Conservation (phyloP, 2,113 vertebrate species). For the Crypturellus undulatus region DNA sequence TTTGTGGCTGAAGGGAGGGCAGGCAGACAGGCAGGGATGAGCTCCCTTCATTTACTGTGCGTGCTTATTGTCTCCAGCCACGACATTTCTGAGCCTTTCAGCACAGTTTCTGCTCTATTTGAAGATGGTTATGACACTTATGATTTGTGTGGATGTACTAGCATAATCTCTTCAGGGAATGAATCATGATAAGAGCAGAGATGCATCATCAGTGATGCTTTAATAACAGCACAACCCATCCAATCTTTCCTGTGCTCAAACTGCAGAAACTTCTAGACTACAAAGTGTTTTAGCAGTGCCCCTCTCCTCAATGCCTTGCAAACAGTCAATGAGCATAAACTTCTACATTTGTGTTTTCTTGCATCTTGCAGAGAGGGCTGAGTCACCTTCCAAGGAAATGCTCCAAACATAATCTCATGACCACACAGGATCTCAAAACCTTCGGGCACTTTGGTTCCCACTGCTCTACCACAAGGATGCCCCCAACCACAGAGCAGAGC, state of each 20-base stretch:
- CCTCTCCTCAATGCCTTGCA: background rate
- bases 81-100: background rate
- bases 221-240: background rate
- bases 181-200: background rate
- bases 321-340: background rate
- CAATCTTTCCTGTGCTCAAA: background rate
- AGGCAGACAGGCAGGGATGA: background rate
- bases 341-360: background rate
- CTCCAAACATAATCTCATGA: background rate
- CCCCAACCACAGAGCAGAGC: background rate
- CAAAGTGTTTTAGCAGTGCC: background rate
- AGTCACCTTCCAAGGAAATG: background rate
- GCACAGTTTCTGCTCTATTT: background rate
- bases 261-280: background rate
- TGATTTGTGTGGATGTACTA: accelerated
- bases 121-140: background rate
- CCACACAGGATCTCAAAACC: background rate
- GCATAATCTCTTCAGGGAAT: background rate
- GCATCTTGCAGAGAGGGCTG: background rate
- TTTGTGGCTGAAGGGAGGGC: background rate
- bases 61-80: background rate
- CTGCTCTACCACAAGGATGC: background rate
- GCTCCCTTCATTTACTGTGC: background rate
- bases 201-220: background rate
- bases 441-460: background rate